Percentiles rank a stretch among this genome's conserved stretches.
Evolutionary conservation across 2,113 vertebrate genomes (phyloP).

Genomic region (Pseudonaja textilis): DNA sequence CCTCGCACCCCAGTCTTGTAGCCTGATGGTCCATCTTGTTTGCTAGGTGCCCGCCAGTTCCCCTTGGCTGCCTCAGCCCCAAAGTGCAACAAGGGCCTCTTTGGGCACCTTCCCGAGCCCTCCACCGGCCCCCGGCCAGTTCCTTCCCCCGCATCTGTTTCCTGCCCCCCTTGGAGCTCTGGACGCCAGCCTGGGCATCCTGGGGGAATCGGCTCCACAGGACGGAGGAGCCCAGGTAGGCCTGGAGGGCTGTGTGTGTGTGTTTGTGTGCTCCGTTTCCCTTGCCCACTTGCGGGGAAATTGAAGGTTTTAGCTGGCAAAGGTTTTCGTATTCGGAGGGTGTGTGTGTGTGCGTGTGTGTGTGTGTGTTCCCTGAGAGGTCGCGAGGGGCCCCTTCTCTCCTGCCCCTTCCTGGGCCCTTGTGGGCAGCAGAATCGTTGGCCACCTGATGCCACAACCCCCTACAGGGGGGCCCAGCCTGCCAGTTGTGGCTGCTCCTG

Average conservation of each 20-base stretch:
- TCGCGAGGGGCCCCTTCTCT: neutral
- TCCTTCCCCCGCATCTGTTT: neutral
- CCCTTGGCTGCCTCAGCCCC: neutral
- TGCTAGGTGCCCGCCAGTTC: neutral
- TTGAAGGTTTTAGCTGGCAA: neutral
- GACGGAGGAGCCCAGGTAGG: neutral
- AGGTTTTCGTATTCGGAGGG: neutral
- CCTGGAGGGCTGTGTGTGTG: no score
- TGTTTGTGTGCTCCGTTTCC: no score
- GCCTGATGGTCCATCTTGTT: neutral
- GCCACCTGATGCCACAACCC: neutral
- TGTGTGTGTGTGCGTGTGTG: no score
- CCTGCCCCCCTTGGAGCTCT: neutral
- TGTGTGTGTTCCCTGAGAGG: neutral
- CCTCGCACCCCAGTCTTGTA: fast-evolving
- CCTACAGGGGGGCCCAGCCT: neutral
- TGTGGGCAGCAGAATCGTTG: neutral
- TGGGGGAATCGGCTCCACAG: neutral
- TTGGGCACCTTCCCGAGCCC: neutral
- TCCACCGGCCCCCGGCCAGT: neutral
- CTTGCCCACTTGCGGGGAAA: neutral
- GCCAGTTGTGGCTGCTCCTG: neutral
- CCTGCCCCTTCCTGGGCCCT: neutral
- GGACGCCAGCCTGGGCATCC: neutral
- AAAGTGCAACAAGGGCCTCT: neutral